Percentiles rank a stretch among this genome's conserved stretches.
These are phyloP conservation scores for Tyria jacobaeae DNA, from an alignment of 2,888 invertebrate species.

Conservation along the genomic window DNA sequence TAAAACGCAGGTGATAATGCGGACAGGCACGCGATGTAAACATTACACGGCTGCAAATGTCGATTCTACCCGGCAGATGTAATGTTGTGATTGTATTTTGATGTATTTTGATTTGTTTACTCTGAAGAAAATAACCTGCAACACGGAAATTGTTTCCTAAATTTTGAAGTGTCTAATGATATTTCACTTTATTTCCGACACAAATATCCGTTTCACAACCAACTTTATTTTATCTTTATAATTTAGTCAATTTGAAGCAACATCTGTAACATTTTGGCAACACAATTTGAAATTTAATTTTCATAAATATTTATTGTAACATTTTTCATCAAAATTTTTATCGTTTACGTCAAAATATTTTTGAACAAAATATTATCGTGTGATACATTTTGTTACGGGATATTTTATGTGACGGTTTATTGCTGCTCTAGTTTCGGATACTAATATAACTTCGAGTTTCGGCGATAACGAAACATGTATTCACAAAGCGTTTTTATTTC, in stretches of 20 bases:
- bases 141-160: constrained; percentile 38
- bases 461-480: constrained; percentile 41
- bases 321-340: constrained; percentile 20
- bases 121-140: constrained; percentile 5
- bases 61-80: neutral
- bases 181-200: constrained; percentile 28
- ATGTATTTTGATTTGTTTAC: neutral
- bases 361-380: constrained; percentile 42
- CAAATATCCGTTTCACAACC: constrained; percentile 27
- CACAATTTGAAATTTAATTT: constrained; percentile 11
- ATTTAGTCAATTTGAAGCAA: constrained; percentile 12
- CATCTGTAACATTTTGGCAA: constrained; percentile 14
- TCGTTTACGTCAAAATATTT: constrained; percentile 25
- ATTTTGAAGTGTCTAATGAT: constrained; percentile 40
- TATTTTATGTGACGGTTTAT: constrained; percentile 50
- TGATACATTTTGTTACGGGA: constrained; percentile 32
- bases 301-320: constrained; percentile 13
- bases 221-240: constrained; percentile 13
- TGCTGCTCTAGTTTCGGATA: constrained; percentile 42
- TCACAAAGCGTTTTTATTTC: constrained; percentile 40
- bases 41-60: constrained; percentile 62
- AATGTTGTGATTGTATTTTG: neutral
- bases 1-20: constrained; percentile 69
- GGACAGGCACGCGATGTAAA: constrained; percentile 70
- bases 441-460: constrained; percentile 41